Base-by-base conservation (phyloP, 2,888 invertebrate species). In the Apamea epomidion region DNA sequence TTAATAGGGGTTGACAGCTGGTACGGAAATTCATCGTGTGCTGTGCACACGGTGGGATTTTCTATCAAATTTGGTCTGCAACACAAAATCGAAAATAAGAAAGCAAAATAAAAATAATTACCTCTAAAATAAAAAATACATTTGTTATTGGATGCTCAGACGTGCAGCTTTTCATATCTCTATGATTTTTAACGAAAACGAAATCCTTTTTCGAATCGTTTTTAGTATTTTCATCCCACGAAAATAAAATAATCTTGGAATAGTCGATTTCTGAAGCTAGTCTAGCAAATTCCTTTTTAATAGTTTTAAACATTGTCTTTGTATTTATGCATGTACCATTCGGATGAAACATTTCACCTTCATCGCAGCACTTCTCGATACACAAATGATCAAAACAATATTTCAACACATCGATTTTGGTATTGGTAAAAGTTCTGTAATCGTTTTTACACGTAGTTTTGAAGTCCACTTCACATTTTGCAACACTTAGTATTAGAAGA, bases 51-150 rank as follows among this genome's bases (percentile, higher is more conserved):
- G n/a, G n/a, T n/a, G n/a, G n/a, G n/a, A n/a, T n/a, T n/a, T n/a
- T n/a, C n/a, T n/a, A n/a, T n/a, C n/a, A n/a, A n/a, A n/a, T n/a
- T n/a, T n/a, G n/a, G n/a, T n/a, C n/a, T n/a, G n/a, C n/a, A n/a
- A n/a, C 2, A 37, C 4, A n/a, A 37, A 32, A 58, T 21, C n/a
- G 0, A 25, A n/a, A n/a, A n/a, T n/a, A n/a, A n/a, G n/a, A n/a
- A 60, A 76, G 8, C 21, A 42, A 45, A 32, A 54, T 1, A 42
- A 58, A 68, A 80, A 54, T 0, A 48, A 10, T 58, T 74, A 84
- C 84, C 79, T 83, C 87, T 51, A 78, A 14, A 64, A 87, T 72
- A 60, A 51, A 45, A 71, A 68, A 87, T 3, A 10, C 25, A 25
- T 58, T 48, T 51, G 0, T 25, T 7, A 6, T 8, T 3, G 1